phyloP scores from a whole-genome alignment of 2,113 vertebrate genomes.

The Colossoma macropomum region DNA sequence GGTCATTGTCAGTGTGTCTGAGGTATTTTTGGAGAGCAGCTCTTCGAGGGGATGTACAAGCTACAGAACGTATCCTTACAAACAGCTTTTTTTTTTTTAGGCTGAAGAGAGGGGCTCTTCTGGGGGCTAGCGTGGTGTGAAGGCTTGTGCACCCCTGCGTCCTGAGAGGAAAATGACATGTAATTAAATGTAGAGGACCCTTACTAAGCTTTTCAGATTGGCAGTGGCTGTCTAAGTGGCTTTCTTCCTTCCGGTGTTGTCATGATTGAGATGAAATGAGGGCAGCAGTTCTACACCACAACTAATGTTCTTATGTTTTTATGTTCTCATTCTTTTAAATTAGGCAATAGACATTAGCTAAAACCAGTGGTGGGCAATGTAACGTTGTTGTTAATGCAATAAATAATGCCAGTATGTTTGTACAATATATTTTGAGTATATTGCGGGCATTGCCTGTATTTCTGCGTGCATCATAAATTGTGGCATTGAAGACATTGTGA shows the following conservation, averaged over 20 bases:
- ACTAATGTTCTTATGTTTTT: not conserved
- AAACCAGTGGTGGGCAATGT: not conserved
- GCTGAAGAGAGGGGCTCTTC: conserved; percentile 9
- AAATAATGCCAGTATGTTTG: not conserved
- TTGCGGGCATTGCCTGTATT: no score
- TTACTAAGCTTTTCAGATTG: not conserved
- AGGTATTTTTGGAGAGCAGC: not conserved
- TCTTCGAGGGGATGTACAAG: not conserved
- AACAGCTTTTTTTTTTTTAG: not conserved
- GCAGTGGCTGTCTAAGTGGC: not conserved
- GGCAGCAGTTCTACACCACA: not conserved
- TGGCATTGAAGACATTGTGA: no score
- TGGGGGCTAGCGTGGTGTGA: not conserved
- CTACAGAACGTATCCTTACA: not conserved
- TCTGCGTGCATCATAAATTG: no score
- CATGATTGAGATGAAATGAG: not conserved
- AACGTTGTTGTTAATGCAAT: not conserved
- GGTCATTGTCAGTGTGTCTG: not conserved
- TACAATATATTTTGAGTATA: not conserved
- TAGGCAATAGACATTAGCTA: not conserved
- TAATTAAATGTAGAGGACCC: conserved; percentile 14
- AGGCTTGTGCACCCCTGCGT: not conserved
- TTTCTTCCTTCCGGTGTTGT: not conserved
- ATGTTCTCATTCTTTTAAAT: not conserved
- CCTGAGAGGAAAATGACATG: conserved; percentile 17